Conservation (phyloP, 2,113 vertebrate genomes). For the Myotis davidii region DNA sequence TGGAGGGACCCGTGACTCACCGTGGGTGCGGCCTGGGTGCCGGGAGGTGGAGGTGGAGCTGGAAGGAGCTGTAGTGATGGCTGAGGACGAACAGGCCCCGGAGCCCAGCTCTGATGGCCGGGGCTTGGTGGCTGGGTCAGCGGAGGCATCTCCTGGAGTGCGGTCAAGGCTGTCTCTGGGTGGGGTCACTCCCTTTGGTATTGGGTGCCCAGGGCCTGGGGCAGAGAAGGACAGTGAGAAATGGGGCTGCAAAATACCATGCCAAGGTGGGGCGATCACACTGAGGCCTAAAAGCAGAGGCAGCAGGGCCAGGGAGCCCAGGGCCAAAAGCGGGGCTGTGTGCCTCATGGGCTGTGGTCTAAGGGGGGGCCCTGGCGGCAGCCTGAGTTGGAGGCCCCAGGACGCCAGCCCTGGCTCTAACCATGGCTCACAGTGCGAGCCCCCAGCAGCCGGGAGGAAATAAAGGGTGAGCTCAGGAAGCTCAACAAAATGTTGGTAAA, state of each 20-base stretch:
- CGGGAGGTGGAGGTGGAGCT: conserved; percentile 81
- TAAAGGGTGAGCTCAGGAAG: neutral
- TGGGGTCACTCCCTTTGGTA: conserved; percentile 84
- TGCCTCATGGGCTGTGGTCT: accelerated
- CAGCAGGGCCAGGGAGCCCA: conserved; percentile 65
- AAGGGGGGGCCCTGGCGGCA: neutral
- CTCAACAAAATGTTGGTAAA: accelerated
- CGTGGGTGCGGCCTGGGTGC: conserved; percentile 80
- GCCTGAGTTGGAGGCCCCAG: neutral
- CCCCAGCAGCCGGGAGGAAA: neutral
- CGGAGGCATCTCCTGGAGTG: conserved; percentile 79
- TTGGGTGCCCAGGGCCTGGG: conserved; percentile 79
- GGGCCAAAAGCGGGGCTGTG: conserved; percentile 67
- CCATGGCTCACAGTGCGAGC: neutral
- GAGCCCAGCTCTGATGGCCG: conserved; percentile 82
- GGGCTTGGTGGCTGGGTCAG: conserved; percentile 75
- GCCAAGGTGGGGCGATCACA: neutral
- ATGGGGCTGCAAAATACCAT: neutral
- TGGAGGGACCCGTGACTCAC: conserved; percentile 67
- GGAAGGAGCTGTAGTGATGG: conserved; percentile 81
- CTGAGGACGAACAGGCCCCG: conserved; percentile 78
- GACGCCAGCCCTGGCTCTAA: neutral
- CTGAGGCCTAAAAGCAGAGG: conserved; percentile 74
- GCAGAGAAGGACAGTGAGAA: conserved; percentile 67
- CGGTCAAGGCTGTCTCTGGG: conserved; percentile 86